Evolutionary conservation across 2,888 invertebrate genomes (phyloP).

Genomic region (Adelognathus sp.): DNA sequence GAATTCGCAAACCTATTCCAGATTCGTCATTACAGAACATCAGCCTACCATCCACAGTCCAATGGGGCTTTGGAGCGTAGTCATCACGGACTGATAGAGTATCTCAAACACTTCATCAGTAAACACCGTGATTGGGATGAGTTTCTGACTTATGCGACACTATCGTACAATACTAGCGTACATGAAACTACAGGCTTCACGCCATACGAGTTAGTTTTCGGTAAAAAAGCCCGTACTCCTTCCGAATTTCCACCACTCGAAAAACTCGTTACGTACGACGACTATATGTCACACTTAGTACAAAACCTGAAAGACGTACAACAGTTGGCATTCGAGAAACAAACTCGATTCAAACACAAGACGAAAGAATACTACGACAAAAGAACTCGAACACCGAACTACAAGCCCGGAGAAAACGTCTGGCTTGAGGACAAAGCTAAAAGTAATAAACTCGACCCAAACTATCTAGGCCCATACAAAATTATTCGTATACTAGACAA

Average conservation of each 20-base stretch:
- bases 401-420: too few relatives aligned
- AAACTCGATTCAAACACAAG: too few relatives aligned
- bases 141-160: slow-evolving; percentile 24
- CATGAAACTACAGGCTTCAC: slow-evolving; percentile 41
- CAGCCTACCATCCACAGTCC: slow-evolving; percentile 38
- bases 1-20: slow-evolving; percentile 9
- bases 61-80: slow-evolving; percentile 41
- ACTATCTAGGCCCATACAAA: too few relatives aligned
- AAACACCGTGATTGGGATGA: slow-evolving; percentile 40
- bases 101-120: slow-evolving; percentile 43
- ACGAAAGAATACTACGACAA: too few relatives aligned
- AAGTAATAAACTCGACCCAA: too few relatives aligned
- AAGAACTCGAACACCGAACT: too few relatives aligned
- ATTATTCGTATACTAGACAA: too few relatives aligned
- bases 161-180: slow-evolving; percentile 45
- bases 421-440: too few relatives aligned
- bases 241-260: slow-evolving; percentile 2
- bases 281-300: not conserved
- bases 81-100: slow-evolving; percentile 40
- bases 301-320: not conserved
- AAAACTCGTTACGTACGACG: not conserved
- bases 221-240: slow-evolving; percentile 16
- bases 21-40: slow-evolving; percentile 5
- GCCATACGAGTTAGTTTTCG: slow-evolving; percentile 46
- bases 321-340: slow-evolving; percentile 7